These are phyloP conservation scores for Vicugna pacos DNA, from an alignment of 2,113 vertebrate species.

Conservation along the genomic window DNA sequence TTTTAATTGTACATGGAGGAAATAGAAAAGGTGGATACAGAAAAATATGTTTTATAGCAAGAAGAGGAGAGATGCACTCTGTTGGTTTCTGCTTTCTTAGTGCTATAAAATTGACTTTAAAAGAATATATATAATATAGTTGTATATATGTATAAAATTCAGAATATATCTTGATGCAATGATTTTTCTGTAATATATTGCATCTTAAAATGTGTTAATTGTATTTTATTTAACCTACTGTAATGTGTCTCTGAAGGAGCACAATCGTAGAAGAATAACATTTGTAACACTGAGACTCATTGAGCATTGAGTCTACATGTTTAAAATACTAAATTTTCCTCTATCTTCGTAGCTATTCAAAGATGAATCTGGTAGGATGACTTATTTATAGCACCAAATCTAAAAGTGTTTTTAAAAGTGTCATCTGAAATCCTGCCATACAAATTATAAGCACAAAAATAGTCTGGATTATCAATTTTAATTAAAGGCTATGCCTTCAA, in stretches of 20 bases:
- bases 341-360: not conserved
- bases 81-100: not conserved
- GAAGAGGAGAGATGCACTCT: not conserved
- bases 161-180: not conserved
- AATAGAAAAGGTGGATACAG: not conserved
- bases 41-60: not conserved
- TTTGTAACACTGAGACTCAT: not conserved
- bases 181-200: not conserved
- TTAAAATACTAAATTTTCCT: constrained; percentile 23
- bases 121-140: not conserved
- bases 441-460: not conserved
- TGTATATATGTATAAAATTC: not conserved
- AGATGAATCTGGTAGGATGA: not conserved
- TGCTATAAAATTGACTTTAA: not conserved
- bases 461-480: not conserved
- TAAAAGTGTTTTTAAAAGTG: not conserved
- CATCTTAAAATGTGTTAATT: not conserved
- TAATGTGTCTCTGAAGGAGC: not conserved
- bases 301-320: not conserved
- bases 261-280: not conserved
- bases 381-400: not conserved
- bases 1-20: not conserved
- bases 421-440: not conserved
- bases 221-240: not conserved
- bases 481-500: not conserved